Evolutionary conservation across 2,888 invertebrate species (phyloP).

Genomic region (Pseudanteris insignis): DNA sequence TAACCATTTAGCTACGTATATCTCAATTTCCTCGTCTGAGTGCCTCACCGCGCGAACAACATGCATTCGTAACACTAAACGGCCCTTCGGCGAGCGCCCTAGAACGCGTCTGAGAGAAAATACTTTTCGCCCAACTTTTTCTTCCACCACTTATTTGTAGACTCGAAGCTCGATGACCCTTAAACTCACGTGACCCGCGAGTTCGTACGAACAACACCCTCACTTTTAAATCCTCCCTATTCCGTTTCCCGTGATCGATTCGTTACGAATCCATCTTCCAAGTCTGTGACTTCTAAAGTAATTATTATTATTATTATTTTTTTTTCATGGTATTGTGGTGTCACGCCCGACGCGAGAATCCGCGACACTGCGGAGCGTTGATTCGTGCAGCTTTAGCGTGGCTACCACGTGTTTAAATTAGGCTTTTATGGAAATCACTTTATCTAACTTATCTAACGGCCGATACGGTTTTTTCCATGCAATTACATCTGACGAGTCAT

Average conservation of each 20-base stretch:
- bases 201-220: slow-evolving; percentile 13
- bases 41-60: slow-evolving; percentile 10
- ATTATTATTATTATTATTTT: too few relatives aligned
- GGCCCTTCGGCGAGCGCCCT: neutral
- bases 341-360: slow-evolving; percentile 28
- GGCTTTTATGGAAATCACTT: slow-evolving; percentile 40
- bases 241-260: slow-evolving; percentile 10
- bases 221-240: neutral
- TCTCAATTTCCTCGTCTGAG: slow-evolving; percentile 10
- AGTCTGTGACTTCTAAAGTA: too few relatives aligned
- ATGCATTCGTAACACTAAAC: slow-evolving; percentile 20
- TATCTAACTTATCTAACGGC: slow-evolving; percentile 17
- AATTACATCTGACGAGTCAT: too few relatives aligned
- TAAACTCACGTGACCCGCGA: slow-evolving; percentile 8
- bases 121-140: slow-evolving; percentile 23
- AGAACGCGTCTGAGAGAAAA: slow-evolving; percentile 22
- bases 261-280: too few relatives aligned
- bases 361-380: slow-evolving; percentile 13
- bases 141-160: slow-evolving; percentile 32
- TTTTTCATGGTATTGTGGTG: slow-evolving; percentile 32
- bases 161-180: slow-evolving; percentile 43
- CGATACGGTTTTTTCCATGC: too few relatives aligned
- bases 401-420: slow-evolving; percentile 40
- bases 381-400: too few relatives aligned
- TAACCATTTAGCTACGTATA: neutral